Evolutionary conservation across 2,113 vertebrate species (phyloP).

Genomic region (Paradisaea rubra): DNA sequence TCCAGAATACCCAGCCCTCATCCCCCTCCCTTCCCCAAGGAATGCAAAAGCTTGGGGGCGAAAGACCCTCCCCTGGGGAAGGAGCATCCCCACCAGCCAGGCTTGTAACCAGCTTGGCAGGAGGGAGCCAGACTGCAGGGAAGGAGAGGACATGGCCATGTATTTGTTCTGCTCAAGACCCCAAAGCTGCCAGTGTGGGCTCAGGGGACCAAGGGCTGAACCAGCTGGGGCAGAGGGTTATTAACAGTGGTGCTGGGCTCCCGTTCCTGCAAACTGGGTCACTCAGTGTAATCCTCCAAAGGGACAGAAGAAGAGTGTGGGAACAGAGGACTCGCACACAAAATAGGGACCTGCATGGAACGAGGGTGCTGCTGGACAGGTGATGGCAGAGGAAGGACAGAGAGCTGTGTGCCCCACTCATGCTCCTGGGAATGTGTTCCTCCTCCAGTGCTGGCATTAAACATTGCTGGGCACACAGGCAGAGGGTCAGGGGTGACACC

Average conservation of each 20-base stretch:
- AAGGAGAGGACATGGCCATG: not conserved
- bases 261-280: slow-evolving; percentile 24
- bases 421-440: not conserved
- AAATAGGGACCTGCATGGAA: rapidly evolving
- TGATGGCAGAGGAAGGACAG: not conserved
- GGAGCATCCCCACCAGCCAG: not conserved
- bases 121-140: not conserved
- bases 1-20: not conserved
- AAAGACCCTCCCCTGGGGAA: not conserved
- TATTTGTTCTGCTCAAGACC: not conserved
- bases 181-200: not conserved
- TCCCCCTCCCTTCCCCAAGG: not conserved
- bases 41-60: not conserved
- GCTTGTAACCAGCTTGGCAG: not conserved
- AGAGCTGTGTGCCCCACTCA: rapidly evolving
- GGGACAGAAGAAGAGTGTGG: not conserved
- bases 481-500: not conserved
- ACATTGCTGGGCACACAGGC: rapidly evolving
- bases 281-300: slow-evolving; percentile 1
- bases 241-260: not conserved
- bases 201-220: not conserved
- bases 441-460: not conserved
- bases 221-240: not conserved
- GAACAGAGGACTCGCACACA: rapidly evolving
- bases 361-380: rapidly evolving